These are phyloP conservation scores for Lithosia quadra DNA, from an alignment of 2,888 invertebrate species.

Conservation along the genomic window DNA sequence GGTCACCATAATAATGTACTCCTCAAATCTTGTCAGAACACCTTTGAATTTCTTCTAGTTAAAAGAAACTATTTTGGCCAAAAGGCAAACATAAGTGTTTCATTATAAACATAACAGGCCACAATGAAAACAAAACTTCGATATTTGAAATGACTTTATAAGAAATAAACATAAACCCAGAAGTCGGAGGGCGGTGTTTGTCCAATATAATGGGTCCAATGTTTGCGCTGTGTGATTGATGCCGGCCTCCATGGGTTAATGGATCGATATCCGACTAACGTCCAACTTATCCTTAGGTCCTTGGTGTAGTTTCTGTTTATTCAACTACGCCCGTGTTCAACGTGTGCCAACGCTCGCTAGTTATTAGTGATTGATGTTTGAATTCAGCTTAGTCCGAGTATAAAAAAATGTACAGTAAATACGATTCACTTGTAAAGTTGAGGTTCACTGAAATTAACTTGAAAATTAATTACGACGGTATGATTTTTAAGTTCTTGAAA, in stretches of 20 bases:
- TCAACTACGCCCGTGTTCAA: constrained; percentile 30
- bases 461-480: not conserved
- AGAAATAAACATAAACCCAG: constrained; percentile 66
- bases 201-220: constrained; percentile 77
- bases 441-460: not conserved
- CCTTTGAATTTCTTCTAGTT: not conserved
- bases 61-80: not conserved
- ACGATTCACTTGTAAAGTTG: not conserved
- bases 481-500: not conserved
- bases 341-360: constrained; percentile 42
- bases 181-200: constrained; percentile 65
- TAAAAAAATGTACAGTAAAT: not conserved
- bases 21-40: not conserved
- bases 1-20: not conserved
- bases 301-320: constrained; percentile 51
- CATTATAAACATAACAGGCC: constrained; percentile 20
- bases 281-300: constrained; percentile 49
- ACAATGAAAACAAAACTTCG: constrained; percentile 43
- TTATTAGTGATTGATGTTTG: constrained; percentile 49
- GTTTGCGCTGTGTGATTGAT: constrained; percentile 80
- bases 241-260: constrained; percentile 65
- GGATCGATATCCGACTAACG: constrained; percentile 71
- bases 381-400: not conserved
- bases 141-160: constrained; percentile 61
- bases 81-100: not conserved